phyloP scores from a whole-genome alignment of 2,888 invertebrate genomes.

The Ametastegia equiseti region DNA sequence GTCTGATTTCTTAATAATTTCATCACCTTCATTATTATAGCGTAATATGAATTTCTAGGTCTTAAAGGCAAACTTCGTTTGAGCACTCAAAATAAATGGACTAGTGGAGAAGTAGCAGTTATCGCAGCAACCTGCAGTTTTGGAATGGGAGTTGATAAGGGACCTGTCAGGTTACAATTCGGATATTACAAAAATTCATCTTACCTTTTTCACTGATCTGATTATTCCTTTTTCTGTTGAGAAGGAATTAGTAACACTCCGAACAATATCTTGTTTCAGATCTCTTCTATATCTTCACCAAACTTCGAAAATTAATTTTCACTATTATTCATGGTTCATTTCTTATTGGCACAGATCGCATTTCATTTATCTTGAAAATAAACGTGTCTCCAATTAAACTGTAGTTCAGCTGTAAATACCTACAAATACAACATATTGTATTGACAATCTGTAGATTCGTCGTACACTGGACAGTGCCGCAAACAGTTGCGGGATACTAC shows the following conservation, averaged over 20 bases:
- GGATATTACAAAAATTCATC: background rate
- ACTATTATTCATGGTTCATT: background rate
- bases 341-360: background rate
- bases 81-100: slow-evolving; percentile 94
- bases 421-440: background rate
- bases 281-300: background rate
- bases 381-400: background rate
- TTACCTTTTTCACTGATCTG: background rate
- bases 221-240: no score
- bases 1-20: slow-evolving; percentile 36
- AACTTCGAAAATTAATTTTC: background rate
- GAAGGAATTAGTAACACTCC: no score
- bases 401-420: background rate
- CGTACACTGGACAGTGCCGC: slow-evolving; percentile 97
- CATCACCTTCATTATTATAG: slow-evolving; percentile 23
- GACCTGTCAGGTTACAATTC: slow-evolving; percentile 85
- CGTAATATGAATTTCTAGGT: slow-evolving; percentile 74
- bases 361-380: background rate
- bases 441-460: slow-evolving; percentile 84
- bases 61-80: slow-evolving; percentile 86
- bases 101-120: slow-evolving; percentile 90
- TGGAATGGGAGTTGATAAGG: slow-evolving; percentile 99
- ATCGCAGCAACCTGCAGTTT: slow-evolving; percentile 99
- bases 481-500: slow-evolving; percentile 97
- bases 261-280: background rate